Conservation (phyloP, 2,113 vertebrate genomes). For the Gadus chalcogrammus region DNA sequence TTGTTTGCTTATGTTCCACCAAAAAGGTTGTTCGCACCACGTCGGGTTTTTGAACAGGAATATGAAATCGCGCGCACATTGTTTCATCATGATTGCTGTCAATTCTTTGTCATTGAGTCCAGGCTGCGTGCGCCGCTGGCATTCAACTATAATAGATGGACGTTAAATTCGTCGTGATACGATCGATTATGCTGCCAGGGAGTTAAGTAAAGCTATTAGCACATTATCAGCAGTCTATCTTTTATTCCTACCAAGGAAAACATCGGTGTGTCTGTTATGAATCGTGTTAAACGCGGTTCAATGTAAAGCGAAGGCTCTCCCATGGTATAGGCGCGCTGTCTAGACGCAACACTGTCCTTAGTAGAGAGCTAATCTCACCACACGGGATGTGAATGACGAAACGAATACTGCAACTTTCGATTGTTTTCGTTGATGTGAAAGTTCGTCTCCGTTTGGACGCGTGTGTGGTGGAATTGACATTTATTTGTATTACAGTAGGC, state of each 20-base stretch:
- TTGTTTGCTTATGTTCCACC: not conserved
- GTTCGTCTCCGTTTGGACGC: not conserved
- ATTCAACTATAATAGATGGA: constrained; percentile 8
- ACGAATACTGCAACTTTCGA: constrained; percentile 47
- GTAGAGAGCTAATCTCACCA: constrained; percentile 1
- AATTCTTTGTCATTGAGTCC: constrained; percentile 3
- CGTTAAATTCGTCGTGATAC: constrained; percentile 42
- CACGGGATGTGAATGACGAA: constrained; percentile 25
- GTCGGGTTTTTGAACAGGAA: too few species aligned
- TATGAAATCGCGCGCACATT: too few species aligned
- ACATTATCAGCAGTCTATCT: constrained; percentile 36
- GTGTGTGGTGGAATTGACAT: constrained; percentile 50
- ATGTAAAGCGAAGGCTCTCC: not conserved
- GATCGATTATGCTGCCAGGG: constrained; percentile 45
- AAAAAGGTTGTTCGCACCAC: too few species aligned
- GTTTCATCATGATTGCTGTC: too few species aligned
- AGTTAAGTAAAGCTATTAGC: constrained; percentile 28
- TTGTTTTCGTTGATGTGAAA: constrained; percentile 2
- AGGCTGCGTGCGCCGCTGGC: constrained; percentile 44
- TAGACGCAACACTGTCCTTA: constrained; percentile 48
- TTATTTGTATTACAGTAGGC: constrained; percentile 14
- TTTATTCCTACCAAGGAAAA: constrained; percentile 11
- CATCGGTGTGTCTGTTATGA: constrained; percentile 30
- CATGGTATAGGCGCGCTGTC: constrained; percentile 36
- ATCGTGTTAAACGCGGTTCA: constrained; percentile 33